Evolutionary conservation across 2,113 vertebrate species (phyloP).

Genomic region (Podarcis muralis): DNA sequence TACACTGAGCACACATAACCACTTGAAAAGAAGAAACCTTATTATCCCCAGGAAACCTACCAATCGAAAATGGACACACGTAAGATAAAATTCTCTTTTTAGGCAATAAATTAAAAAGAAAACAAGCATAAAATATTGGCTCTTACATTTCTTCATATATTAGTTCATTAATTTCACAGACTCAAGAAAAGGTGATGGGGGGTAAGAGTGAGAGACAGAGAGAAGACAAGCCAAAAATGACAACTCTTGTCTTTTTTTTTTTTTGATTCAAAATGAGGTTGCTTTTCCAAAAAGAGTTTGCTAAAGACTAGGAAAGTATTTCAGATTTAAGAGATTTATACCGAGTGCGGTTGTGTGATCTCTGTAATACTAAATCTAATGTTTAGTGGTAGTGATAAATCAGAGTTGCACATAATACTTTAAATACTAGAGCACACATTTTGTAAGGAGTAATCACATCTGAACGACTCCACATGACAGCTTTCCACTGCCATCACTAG

Average conservation of each 20-base stretch:
- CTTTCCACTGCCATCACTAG: background rate
- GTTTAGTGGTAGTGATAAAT: conserved; percentile 31
- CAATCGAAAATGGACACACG: conserved; percentile 58
- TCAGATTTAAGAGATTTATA: conserved; percentile 34
- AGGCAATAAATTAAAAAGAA: conserved; percentile 68
- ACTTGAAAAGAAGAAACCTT: conserved; percentile 59
- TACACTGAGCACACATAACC: conserved; percentile 53
- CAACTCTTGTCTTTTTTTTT: conserved; percentile 50
- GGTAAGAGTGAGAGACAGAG: too few relatives aligned
- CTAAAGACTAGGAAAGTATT: conserved; percentile 43
- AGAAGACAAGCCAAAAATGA: conserved; percentile 58
- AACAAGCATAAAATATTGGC: conserved; percentile 63
- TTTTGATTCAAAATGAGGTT: conserved; percentile 54
- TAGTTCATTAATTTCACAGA: conserved; percentile 65
- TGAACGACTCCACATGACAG: background rate
- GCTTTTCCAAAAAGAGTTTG: conserved; percentile 49
- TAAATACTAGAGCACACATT: background rate
- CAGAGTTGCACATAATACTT: conserved; percentile 14
- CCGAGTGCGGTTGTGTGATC: conserved; percentile 40
- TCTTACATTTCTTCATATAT: conserved; percentile 58
- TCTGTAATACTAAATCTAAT: conserved; percentile 45
- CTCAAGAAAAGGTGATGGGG: background rate
- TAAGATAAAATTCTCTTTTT: conserved; percentile 55
- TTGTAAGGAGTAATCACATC: background rate
- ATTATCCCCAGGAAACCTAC: conserved; percentile 54